Evolutionary conservation across 2,888 invertebrate genomes (phyloP).

Genomic region (Lumbricus terrestris): DNA sequence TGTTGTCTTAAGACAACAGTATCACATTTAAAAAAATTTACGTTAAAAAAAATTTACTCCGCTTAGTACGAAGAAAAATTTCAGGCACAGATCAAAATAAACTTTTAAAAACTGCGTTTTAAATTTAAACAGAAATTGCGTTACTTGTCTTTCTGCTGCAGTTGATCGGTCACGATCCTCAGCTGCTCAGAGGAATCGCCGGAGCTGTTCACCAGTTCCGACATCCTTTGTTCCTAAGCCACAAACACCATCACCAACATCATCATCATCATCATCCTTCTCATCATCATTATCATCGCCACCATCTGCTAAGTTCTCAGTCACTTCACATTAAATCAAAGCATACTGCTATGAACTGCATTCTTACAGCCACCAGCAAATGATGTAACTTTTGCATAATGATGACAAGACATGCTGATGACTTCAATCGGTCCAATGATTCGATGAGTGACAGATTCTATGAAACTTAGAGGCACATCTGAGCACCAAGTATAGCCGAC

Average conservation of each 20-base stretch:
- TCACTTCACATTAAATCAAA: neutral
- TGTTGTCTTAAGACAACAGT: too few relatives aligned
- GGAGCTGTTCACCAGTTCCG: slow-evolving; percentile 56
- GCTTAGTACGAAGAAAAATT: too few relatives aligned
- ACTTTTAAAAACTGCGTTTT: neutral
- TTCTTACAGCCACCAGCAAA: neutral
- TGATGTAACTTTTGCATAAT: neutral
- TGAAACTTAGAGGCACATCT: neutral
- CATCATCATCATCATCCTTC: too few relatives aligned
- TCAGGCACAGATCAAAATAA: too few relatives aligned
- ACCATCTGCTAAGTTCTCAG: neutral
- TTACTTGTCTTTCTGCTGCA: slow-evolving; percentile 56
- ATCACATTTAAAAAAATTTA: too few relatives aligned
- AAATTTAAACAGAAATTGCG: neutral
- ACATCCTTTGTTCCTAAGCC: slow-evolving; percentile 52
- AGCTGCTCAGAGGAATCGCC: slow-evolving; percentile 58
- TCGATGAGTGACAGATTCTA: neutral
- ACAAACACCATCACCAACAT: neutral
- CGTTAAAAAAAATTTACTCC: too few relatives aligned
- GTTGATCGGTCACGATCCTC: slow-evolving; percentile 53
- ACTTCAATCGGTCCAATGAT: neutral
- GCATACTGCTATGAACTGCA: neutral
- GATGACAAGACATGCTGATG: neutral
- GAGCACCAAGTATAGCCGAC: neutral
- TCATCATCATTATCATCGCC: neutral